Conservation (phyloP, 2,888 invertebrate species). For the Ormyrus thymus region DNA sequence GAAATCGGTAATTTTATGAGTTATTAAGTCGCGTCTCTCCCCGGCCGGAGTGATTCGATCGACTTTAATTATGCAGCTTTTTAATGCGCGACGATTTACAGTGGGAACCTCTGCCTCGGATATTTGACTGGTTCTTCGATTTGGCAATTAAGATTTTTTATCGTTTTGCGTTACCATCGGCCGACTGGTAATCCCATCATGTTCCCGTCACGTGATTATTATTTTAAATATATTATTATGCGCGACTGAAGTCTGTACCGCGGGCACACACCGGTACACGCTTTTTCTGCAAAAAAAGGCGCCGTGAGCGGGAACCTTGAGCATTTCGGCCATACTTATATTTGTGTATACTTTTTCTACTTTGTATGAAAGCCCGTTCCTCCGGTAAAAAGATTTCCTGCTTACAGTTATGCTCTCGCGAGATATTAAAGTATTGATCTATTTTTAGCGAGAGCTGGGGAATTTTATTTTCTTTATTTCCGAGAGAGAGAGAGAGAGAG, state of each 20-base stretch:
- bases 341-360: too few relatives aligned
- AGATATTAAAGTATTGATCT: too few relatives aligned
- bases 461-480: too few relatives aligned
- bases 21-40: constrained; percentile 33
- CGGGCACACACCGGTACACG: too few relatives aligned
- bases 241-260: neutral
- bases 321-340: too few relatives aligned
- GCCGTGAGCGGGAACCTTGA: too few relatives aligned
- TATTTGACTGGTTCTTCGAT: constrained; percentile 38
- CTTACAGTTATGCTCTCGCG: too few relatives aligned
- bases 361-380: too few relatives aligned
- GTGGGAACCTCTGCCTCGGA: neutral
- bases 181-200: constrained; percentile 17
- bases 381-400: too few relatives aligned
- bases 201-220: constrained; percentile 31
- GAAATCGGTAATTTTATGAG: constrained; percentile 41
- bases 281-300: neutral
- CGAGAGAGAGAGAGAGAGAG: too few relatives aligned
- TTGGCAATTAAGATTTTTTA: constrained; percentile 43
- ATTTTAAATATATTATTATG: constrained; percentile 24
- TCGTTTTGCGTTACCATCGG: neutral
- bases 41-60: constrained; percentile 23
- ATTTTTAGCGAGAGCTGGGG: too few relatives aligned
- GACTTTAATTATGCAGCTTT: constrained; percentile 39
- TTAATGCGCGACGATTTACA: neutral